Evolutionary conservation across 2,888 invertebrate genomes (phyloP).

Genomic region (Orchesellides sinensis): DNA sequence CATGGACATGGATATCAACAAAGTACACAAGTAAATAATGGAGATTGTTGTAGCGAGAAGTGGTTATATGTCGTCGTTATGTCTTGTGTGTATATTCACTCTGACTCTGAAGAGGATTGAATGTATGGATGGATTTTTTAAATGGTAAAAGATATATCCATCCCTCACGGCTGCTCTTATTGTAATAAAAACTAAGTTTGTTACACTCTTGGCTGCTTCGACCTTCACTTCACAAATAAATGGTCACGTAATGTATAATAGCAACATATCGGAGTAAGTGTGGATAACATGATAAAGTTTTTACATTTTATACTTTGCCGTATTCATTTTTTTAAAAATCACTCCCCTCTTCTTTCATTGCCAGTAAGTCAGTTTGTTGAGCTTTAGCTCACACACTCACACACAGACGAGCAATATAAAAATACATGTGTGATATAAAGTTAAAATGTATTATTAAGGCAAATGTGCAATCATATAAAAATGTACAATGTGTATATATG

Average conservation of each 20-base stretch:
- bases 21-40: no score
- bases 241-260: conserved; percentile 14
- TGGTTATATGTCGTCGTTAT: conserved; percentile 19
- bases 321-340: not conserved
- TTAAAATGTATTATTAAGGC: not conserved
- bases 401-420: conserved; percentile 1
- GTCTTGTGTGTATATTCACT: conserved; percentile 22
- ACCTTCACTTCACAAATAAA: conserved; percentile 74
- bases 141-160: conserved; percentile 29
- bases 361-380: not conserved
- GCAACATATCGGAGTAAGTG: conserved; percentile 14
- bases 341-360: no score
- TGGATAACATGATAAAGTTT: not conserved
- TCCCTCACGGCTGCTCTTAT: not conserved
- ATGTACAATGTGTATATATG: not conserved
- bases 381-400: no score
- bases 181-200: conserved; percentile 45
- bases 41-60: no score
- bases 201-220: conserved; percentile 66
- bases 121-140: conserved; percentile 42
- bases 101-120: not conserved
- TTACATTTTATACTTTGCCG: not conserved
- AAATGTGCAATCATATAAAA: not conserved
- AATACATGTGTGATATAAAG: not conserved
- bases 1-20: no score